Evolutionary conservation across 2,888 invertebrate genomes (phyloP).

Genomic region (Tachina lurida): DNA sequence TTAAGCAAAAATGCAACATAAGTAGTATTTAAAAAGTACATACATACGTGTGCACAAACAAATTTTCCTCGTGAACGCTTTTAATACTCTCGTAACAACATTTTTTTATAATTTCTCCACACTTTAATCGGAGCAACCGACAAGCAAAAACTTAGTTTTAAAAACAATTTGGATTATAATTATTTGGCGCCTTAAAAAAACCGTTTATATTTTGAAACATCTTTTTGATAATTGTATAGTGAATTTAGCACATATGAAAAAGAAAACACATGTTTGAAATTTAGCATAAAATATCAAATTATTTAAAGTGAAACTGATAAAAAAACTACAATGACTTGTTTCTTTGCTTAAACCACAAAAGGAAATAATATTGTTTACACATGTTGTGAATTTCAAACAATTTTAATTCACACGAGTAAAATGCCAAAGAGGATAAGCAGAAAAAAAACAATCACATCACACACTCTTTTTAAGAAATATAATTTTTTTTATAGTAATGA

Average conservation of each 20-base stretch:
- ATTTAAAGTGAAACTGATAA: slow-evolving; percentile 48
- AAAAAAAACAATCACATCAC: slow-evolving; percentile 10
- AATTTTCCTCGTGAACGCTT: background rate
- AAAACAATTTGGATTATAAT: slow-evolving; percentile 7
- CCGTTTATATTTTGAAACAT: background rate
- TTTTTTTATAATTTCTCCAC: background rate
- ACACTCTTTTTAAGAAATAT: slow-evolving; percentile 23
- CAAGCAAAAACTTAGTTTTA: background rate
- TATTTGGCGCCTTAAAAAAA: slow-evolving; percentile 24
- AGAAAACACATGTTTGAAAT: slow-evolving; percentile 41
- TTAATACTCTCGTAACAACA: background rate
- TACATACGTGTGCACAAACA: too few species aligned
- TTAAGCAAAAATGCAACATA: too few species aligned
- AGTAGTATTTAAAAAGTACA: too few species aligned
- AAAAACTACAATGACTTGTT: slow-evolving; percentile 38
- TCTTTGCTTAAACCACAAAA: slow-evolving; percentile 51
- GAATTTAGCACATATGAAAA: slow-evolving; percentile 5
- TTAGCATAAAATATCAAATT: slow-evolving; percentile 34
- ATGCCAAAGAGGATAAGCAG: slow-evolving; percentile 20
- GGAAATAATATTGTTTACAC: slow-evolving; percentile 67
- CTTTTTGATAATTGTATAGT: slow-evolving; percentile 4
- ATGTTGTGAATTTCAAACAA: slow-evolving; percentile 67
- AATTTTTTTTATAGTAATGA: slow-evolving; percentile 46
- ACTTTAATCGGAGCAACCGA: background rate
- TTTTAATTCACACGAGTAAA: slow-evolving; percentile 67